These are phyloP conservation scores for Gobio occitaniae DNA, from an alignment of 2,797 vertebrate genomes.

Conservation along the genomic window DNA sequence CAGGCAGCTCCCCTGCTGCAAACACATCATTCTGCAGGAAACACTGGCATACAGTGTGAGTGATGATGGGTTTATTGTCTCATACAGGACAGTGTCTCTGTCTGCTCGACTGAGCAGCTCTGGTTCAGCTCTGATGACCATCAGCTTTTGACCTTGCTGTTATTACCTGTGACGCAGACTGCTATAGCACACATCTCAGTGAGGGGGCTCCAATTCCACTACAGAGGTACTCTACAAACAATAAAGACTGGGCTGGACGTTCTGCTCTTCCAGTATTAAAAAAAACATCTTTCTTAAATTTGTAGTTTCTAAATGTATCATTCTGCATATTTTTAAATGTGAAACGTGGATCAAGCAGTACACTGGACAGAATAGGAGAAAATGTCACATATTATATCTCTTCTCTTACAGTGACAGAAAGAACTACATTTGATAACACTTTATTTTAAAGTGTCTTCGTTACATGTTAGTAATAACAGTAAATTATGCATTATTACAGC, in stretches of 20 bases:
- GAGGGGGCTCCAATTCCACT: not conserved
- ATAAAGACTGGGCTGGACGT: not conserved
- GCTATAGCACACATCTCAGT: not conserved
- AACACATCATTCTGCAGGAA: not conserved
- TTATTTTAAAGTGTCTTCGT: not conserved
- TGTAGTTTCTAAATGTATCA: not conserved
- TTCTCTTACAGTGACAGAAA: not conserved
- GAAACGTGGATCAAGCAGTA: not conserved
- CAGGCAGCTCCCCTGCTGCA: not conserved
- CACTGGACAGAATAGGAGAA: not conserved
- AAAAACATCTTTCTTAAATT: not conserved
- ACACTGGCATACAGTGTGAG: not conserved
- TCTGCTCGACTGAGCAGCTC: constrained; percentile 19
- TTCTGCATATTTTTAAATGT: not conserved
- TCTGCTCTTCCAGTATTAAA: not conserved
- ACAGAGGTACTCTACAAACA: not conserved
- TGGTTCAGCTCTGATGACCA: constrained; percentile 44
- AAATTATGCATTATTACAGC: not conserved
- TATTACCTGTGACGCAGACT: constrained; percentile 28
- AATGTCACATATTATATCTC: not conserved
- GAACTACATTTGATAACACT: not conserved
- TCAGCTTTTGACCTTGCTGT: constrained; percentile 57
- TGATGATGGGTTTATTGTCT: not conserved
- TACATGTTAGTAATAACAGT: not conserved
- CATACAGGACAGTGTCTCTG: constrained; percentile 9